Conservation (phyloP, 2,113 vertebrate species). For the Actinemys pallida region DNA sequence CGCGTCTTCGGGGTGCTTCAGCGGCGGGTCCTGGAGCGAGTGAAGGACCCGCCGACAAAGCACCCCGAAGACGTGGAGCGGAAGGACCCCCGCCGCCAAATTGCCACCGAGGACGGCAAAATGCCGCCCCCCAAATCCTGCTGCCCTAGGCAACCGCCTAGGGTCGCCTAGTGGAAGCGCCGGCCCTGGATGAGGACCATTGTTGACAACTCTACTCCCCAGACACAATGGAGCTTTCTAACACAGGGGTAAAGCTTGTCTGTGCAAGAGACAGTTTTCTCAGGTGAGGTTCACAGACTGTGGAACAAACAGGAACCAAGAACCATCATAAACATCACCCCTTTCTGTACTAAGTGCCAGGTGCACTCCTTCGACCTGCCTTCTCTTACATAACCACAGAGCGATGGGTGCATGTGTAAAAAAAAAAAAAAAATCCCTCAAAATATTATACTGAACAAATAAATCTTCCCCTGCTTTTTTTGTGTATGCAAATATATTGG, state of each 20-base stretch:
- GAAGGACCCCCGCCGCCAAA: too few species aligned
- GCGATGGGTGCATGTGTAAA: background rate
- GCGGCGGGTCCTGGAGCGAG: too few species aligned
- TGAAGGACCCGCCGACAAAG: too few species aligned
- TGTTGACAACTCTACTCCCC: background rate
- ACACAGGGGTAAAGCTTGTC: background rate
- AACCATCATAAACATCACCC: background rate
- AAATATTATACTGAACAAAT: background rate
- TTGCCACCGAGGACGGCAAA: too few species aligned
- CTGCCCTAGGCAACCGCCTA: too few species aligned
- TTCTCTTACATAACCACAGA: background rate
- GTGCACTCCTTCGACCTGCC: background rate
- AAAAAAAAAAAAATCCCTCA: background rate
- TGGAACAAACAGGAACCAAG: background rate
- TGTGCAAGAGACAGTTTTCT: background rate
- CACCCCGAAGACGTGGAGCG: too few species aligned
- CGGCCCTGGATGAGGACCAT: background rate
- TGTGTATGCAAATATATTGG: background rate
- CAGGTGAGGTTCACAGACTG: background rate
- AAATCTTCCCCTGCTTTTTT: background rate
- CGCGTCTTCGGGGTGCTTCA: too few species aligned
- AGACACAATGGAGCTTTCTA: background rate
- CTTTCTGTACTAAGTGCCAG: background rate
- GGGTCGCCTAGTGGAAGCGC: too few species aligned
- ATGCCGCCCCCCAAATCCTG: too few species aligned